Evolutionary conservation across 2,888 invertebrate species (phyloP).

Genomic region (Crepidodera aurea): DNA sequence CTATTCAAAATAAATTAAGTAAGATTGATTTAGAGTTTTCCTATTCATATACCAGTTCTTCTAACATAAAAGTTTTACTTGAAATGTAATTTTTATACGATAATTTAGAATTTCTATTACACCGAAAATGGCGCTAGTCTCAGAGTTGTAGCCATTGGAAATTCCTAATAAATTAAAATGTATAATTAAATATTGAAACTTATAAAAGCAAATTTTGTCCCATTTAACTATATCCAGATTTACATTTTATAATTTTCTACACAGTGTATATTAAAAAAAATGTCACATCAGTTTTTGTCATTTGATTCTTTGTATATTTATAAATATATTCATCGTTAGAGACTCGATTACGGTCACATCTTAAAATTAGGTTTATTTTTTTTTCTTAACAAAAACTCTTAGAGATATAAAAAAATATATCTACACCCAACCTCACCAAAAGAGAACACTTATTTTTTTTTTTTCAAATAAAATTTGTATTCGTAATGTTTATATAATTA

Average conservation of each 20-base stretch:
- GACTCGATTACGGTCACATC: conserved; percentile 12
- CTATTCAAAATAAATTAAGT: too few relatives aligned
- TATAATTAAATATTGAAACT: too few relatives aligned
- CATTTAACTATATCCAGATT: neutral
- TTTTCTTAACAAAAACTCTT: conserved; percentile 13
- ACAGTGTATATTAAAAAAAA: neutral
- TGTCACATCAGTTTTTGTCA: neutral
- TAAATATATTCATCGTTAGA: conserved; percentile 1
- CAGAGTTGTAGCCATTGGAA: too few relatives aligned
- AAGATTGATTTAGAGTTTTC: too few relatives aligned
- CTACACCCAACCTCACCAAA: conserved; percentile 13
- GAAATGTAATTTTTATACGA: too few relatives aligned
- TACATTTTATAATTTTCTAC: neutral
- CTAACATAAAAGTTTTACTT: too few relatives aligned
- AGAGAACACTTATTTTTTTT: conserved; percentile 3
- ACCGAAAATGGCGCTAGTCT: too few relatives aligned
- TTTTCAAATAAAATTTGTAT: conserved; percentile 10
- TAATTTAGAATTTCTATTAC: too few relatives aligned
- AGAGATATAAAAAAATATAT: conserved; percentile 11
- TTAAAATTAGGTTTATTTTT: conserved; percentile 8
- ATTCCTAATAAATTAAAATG: too few relatives aligned
- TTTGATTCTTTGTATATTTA: neutral
- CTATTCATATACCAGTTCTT: too few relatives aligned
- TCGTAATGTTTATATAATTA: neutral
- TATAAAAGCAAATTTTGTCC: neutral